Base-by-base conservation (phyloP, 2,113 vertebrate species). In the Myocastor coypus region DNA sequence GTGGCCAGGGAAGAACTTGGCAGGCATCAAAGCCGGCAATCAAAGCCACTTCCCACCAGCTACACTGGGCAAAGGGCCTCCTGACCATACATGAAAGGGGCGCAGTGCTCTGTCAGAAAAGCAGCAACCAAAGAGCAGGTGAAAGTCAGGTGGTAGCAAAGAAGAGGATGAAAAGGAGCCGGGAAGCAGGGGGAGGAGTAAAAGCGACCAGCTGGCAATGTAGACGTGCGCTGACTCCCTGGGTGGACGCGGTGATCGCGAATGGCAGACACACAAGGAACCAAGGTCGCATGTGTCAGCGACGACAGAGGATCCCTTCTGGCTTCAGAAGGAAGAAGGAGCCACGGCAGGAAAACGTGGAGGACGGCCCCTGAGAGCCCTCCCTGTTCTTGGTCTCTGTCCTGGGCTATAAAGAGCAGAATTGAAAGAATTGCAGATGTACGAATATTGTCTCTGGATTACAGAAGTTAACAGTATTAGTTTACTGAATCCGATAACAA, bases 401-500 rank as follows among this genome's bases (percentile, higher is more conserved):
- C 17, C 84, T 69, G 69, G 52, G 46, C 61, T 75, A 13, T 2
- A 42, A 84, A 85, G n/a, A n/a, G 26, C 52, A 26, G 63, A 81
- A n/a, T 11, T 46, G 57, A 73, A 55, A 81, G 42, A 84, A 81
- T 26, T 46, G 19, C 26, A 24, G 37, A 28, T 40, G 17, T 22
- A 1, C 82, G 26, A 50, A 37, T 32, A 8, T 9, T 34, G 52
- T 88, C 28, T 69, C n/a, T 30, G 89, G 63, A 83, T 37, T 19
- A 64, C 8, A 69, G n/a, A 24, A 46, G 37, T 81, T 20, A 66
- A 57, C 1, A 17, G 32, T 69, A 73, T 11, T 92, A 59, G 71
- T 85, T 85, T 94, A 28, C 32, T 34, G 37, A 91, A 11, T 80
- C n/a, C 83, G 87, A 46, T 64, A 86, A 83, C 42, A 89, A 28